phyloP scores from a whole-genome alignment of 2,797 vertebrate genomes.

The Hypotaenidia okinawae region DNA sequence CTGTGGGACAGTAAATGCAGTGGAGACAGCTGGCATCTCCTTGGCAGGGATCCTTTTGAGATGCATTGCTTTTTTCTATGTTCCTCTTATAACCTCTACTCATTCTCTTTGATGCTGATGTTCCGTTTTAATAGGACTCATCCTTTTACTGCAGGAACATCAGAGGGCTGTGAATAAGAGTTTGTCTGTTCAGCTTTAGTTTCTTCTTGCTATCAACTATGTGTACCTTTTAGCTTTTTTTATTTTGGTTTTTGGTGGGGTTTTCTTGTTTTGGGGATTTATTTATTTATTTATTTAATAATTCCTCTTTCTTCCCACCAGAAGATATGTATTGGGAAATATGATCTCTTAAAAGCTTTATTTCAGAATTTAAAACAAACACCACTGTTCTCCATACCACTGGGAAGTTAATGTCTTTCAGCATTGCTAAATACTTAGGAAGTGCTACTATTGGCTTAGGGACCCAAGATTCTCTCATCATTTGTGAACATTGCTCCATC shows the following conservation, averaged over 20 bases:
- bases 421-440: background rate
- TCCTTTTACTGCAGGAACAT: conserved; percentile 3
- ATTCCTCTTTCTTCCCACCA: background rate
- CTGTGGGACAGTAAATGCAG: background rate
- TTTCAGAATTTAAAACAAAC: background rate
- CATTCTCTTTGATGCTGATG: conserved; percentile 9
- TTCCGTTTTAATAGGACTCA: conserved; percentile 26
- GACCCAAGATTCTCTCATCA: background rate
- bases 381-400: background rate
- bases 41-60: conserved; percentile 12
- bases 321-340: background rate
- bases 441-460: background rate
- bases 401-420: background rate
- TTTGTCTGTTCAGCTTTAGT: conserved; percentile 9
- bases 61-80: background rate
- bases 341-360: background rate
- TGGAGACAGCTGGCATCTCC: background rate
- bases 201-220: conserved; percentile 2
- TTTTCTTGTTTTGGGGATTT: too few species aligned
- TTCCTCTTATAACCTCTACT: conserved; percentile 1
- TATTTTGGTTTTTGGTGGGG: background rate
- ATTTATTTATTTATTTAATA: too few species aligned
- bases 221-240: background rate
- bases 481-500: background rate
- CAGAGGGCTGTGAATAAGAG: background rate